These are phyloP conservation scores for Nematostella vectensis DNA, from an alignment of 92 coral and sea anemone species.

Conservation along the genomic window DNA sequence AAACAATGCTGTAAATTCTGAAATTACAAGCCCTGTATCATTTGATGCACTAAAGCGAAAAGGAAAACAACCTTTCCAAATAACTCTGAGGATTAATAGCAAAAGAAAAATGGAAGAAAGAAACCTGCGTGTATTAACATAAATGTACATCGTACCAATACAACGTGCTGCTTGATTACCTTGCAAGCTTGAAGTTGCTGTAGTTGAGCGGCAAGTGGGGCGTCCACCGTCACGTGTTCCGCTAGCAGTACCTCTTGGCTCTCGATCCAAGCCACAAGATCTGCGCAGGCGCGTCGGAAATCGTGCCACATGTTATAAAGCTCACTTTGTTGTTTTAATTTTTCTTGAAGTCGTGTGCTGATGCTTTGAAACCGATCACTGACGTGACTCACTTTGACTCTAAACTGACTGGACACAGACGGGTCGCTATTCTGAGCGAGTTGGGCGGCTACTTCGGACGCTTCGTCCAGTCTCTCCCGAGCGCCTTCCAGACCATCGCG, in stretches of 20 bases:
- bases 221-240: conserved; percentile 43
- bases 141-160: too few species aligned
- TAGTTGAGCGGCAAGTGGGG: conserved; percentile 54
- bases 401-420: conserved; percentile 56
- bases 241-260: conserved; percentile 55
- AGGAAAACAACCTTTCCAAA: too few species aligned
- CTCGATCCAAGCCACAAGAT: conserved; percentile 72
- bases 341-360: conserved; percentile 38
- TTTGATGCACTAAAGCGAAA: too few species aligned
- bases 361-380: conserved; percentile 52
- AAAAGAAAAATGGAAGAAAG: too few species aligned
- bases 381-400: conserved; percentile 45
- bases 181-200: conserved; percentile 71
- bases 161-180: conserved; percentile 23
- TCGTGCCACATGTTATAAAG: conserved; percentile 64
- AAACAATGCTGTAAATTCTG: too few species aligned
- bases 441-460: conserved; percentile 68
- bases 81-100: too few species aligned
- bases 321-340: conserved; percentile 44
- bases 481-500: conserved; percentile 50
- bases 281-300: conserved; percentile 75
- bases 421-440: conserved; percentile 71
- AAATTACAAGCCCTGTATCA: too few species aligned
- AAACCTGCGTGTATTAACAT: too few species aligned
- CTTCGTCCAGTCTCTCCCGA: conserved; percentile 57